Percentiles rank a stretch among this genome's conserved stretches.
Conservation (phyloP, 2,113 vertebrate genomes). For the Platycercus adscitus region DNA sequence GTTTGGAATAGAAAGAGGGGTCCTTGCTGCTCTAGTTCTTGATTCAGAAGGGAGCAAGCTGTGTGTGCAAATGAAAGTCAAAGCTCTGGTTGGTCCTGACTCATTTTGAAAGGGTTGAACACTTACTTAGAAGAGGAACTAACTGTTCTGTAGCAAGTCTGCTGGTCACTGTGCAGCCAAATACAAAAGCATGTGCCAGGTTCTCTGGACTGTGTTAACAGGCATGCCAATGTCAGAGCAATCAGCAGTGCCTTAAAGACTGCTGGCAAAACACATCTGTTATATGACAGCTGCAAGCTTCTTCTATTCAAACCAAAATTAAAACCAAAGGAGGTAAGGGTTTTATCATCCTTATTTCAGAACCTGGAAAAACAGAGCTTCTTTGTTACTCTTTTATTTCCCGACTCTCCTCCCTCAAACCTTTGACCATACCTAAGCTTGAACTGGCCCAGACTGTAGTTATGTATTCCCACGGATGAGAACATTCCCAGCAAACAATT, state of each 20-base stretch:
- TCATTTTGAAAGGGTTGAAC: background rate
- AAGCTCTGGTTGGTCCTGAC: background rate
- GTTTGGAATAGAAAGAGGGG: background rate
- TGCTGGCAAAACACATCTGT: background rate
- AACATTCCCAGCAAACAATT: background rate
- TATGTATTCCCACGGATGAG: background rate
- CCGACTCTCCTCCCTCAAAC: background rate
- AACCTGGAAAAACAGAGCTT: background rate
- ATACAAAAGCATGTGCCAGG: background rate
- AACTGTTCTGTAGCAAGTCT: fast-evolving
- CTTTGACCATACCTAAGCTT: background rate
- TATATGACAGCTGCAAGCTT: background rate
- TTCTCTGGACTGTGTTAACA: background rate
- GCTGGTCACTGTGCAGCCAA: background rate
- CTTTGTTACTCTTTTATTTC: background rate
- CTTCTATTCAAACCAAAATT: background rate
- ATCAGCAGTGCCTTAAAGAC: background rate
- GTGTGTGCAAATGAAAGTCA: background rate
- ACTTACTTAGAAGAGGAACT: background rate
- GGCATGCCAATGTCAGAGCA: background rate
- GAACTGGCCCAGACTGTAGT: background rate
- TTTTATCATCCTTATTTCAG: background rate
- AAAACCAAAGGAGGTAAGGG: background rate
- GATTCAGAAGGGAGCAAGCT: background rate
- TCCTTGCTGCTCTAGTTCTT: background rate